phyloP scores from a whole-genome alignment of 2,888 invertebrate genomes.

The Deroplatys truncata region DNA sequence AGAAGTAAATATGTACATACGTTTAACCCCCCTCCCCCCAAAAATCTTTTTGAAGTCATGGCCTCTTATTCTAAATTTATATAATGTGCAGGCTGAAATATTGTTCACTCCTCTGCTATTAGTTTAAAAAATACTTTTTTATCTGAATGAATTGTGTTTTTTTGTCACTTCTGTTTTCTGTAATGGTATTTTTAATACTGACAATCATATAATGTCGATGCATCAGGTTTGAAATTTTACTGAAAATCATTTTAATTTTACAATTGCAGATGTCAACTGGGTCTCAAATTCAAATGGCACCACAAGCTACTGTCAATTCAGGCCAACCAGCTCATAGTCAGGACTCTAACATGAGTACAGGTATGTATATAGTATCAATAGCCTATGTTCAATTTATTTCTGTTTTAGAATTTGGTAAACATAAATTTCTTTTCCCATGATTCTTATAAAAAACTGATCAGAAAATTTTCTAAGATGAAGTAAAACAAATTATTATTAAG shows the following conservation, averaged over 20 bases:
- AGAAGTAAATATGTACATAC: too few relatives aligned
- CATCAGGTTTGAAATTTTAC: neutral
- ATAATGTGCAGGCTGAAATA: too few relatives aligned
- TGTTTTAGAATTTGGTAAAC: neutral
- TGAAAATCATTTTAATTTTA: slow-evolving; percentile 37
- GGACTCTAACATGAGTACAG: slow-evolving; percentile 97
- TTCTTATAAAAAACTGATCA: neutral
- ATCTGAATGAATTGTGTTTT: too few relatives aligned
- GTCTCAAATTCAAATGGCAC: slow-evolving; percentile 95
- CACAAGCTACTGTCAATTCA: slow-evolving; percentile 82
- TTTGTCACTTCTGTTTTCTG: too few relatives aligned
- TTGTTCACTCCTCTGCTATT: too few relatives aligned
- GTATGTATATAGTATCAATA: slow-evolving; percentile 49
- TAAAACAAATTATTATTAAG: too few relatives aligned
- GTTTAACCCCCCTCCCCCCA: too few relatives aligned
- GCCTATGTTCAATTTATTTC: neutral
- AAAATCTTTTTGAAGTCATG: too few relatives aligned
- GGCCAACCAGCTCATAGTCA: slow-evolving; percentile 84
- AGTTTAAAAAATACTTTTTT: too few relatives aligned
- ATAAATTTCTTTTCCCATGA: neutral
- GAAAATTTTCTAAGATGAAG: too few relatives aligned
- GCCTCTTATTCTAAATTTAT: too few relatives aligned
- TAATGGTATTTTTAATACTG: neutral
- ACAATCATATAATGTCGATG: too few relatives aligned
- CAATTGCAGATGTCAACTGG: slow-evolving; percentile 89